Percentiles rank a stretch among this genome's conserved stretches.
Evolutionary conservation across 2,113 vertebrate genomes (phyloP).

Genomic region (Sinocyclocheilus maitianheensis): DNA sequence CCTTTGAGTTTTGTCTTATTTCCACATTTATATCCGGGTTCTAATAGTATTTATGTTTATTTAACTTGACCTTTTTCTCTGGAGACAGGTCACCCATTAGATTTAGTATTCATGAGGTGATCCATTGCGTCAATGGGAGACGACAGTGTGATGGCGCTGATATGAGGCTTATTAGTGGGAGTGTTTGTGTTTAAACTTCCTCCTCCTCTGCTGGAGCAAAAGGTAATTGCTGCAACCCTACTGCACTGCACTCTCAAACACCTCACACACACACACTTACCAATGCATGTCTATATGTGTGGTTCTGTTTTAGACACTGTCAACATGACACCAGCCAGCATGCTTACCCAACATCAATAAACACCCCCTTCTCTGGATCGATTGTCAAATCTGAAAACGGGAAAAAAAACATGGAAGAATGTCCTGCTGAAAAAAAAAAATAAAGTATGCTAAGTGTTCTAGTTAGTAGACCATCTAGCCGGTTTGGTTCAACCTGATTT

Average conservation of each 20-base stretch:
- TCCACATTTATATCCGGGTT: background rate
- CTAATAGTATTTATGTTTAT: background rate
- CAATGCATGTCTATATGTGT: background rate
- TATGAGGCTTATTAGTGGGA: slow-evolving; percentile 39
- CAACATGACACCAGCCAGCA: slow-evolving; percentile 40
- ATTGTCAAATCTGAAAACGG: slow-evolving; percentile 34
- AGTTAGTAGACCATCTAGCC: too few species aligned
- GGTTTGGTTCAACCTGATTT: background rate
- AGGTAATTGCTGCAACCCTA: slow-evolving; percentile 51
- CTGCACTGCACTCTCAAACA: slow-evolving; percentile 15
- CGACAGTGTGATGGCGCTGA: slow-evolving; percentile 12
- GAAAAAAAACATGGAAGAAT: too few species aligned
- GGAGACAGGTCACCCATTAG: background rate
- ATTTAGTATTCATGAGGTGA: slow-evolving; percentile 45
- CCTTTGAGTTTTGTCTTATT: background rate
- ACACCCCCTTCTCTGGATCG: slow-evolving; percentile 32
- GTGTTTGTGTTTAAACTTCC: slow-evolving; percentile 62
- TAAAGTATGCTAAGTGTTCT: background rate
- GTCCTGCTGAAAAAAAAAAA: background rate
- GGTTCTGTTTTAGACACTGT: slow-evolving; percentile 15
- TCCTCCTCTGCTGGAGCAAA: slow-evolving; percentile 55
- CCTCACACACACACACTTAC: slow-evolving; percentile 27
- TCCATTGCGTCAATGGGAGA: slow-evolving; percentile 32
- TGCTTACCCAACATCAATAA: slow-evolving; percentile 39
- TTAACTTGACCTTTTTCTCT: background rate